Percentiles rank a stretch among this genome's conserved stretches.
These are phyloP conservation scores for Platygyra sinensis DNA, from an alignment of 64 coral and sea anemone genomes.

Conservation along the genomic window DNA sequence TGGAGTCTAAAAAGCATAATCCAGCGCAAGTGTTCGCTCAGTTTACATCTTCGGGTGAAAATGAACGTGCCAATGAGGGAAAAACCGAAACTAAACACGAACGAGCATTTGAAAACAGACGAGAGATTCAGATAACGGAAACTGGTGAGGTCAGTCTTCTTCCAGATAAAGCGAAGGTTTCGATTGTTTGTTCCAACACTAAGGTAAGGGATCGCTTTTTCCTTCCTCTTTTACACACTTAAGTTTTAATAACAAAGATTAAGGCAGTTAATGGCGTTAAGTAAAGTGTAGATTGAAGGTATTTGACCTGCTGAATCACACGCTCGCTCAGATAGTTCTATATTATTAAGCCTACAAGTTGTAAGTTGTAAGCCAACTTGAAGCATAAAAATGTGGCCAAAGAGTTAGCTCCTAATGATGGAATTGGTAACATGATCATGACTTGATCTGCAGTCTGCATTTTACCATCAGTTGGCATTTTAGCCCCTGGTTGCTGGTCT, in stretches of 20 bases:
- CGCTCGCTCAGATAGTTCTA: too few relatives aligned
- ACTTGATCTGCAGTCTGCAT: conserved; percentile 22
- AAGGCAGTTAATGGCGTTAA: too few relatives aligned
- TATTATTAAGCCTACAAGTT: too few relatives aligned
- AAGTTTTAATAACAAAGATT: too few relatives aligned
- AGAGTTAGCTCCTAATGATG: too few relatives aligned
- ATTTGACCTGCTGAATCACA: too few relatives aligned
- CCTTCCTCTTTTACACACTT: neutral
- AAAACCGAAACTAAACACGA: conserved; percentile 5
- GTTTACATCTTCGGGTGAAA: conserved; percentile 71
- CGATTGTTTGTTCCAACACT: conserved; percentile 72
- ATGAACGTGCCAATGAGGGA: conserved; percentile 13
- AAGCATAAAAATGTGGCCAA: too few relatives aligned
- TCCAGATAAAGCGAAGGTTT: conserved; percentile 89
- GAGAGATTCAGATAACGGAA: conserved; percentile 95
- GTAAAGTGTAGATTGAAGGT: too few relatives aligned
- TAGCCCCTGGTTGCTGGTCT: too few relatives aligned
- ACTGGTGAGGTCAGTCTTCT: conserved; percentile 80
- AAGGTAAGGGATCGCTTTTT: conserved; percentile 58
- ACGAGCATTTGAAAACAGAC: neutral
- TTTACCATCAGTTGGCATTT: conserved; percentile 10
- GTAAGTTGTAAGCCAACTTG: too few relatives aligned
- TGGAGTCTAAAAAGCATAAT: conserved; percentile 69
- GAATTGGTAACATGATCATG: too few relatives aligned
- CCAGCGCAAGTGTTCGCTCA: conserved; percentile 96